Base-by-base conservation (phyloP, 1,140 invertebrate species). In the Pogonus chalceus region DNA sequence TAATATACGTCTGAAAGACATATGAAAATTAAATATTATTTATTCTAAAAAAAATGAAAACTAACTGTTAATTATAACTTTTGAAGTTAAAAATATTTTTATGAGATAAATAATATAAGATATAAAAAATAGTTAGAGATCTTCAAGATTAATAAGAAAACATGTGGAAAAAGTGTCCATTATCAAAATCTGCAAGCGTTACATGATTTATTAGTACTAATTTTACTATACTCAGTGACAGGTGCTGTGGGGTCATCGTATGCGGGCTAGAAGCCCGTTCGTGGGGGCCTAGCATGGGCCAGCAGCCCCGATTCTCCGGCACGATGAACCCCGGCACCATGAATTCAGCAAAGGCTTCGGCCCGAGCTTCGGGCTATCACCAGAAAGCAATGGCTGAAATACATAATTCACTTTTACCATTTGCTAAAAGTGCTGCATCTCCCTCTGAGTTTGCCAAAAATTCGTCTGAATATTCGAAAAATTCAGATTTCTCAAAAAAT, bases 361-460 rank as follows among this genome's bases (percentile, higher is more conserved):
- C 81, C 76, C 82, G 84, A 69, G 81, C 82, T 70, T 83, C 84
- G 74, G 84, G 84, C 75, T 92, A 91, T 72, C 84, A 87, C 72
- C 85, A 90, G 68, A 90, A 91, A 73, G 88, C 88, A 62, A 77
- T 93, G 71, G 85, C 85, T 70, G 84, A 89, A 71, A 93, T 93
- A 65, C 79, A 88, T 52, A 90, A 90, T 65, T 89, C 87, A 46
- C 71, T 93, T 58, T 76, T 87, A 61, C 88, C 88, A 39, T 92
- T 90, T 69, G 87, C 87, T 49, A 88, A 87, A 69, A 85, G 78
- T 60, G 80, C 79, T 12, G n/a, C n/a, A n/a, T n/a, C n/a, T n/a
- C n/a, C n/a, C n/a, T n/a, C n/a, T n/a, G n/a, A n/a, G n/a, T n/a
- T n/a, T n/a, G n/a, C n/a, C n/a, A n/a, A n/a, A n/a, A n/a, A n/a